Percentiles rank a stretch among this genome's conserved stretches.
These are phyloP conservation scores for Argyresthia albistria DNA, from an alignment of 2,888 invertebrate genomes.

Conservation along the genomic window DNA sequence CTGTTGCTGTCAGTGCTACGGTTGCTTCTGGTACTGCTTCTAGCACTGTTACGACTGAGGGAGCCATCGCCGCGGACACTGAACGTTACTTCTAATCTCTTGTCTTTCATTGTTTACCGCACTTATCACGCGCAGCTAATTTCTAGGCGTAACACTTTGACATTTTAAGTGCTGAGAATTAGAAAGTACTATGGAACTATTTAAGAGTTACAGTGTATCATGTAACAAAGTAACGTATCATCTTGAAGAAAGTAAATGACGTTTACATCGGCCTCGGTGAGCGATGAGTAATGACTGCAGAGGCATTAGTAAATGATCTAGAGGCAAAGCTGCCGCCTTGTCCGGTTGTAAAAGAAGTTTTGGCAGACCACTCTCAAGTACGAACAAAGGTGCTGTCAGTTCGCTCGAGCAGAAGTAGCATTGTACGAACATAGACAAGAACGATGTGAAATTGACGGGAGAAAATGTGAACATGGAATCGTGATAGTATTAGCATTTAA, in stretches of 20 bases:
- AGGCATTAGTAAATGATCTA: constrained; percentile 52
- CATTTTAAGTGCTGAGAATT: constrained; percentile 21
- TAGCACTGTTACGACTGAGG: constrained; percentile 43
- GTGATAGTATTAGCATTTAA: constrained; percentile 26
- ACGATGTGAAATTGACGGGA: constrained; percentile 34
- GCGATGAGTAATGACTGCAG: constrained; percentile 48
- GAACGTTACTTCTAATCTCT: constrained; percentile 59
- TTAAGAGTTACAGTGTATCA: constrained; percentile 28
- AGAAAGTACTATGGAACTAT: constrained; percentile 29
- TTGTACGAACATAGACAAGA: constrained; percentile 11
- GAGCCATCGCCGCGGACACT: constrained; percentile 65
- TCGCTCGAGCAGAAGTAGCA: constrained; percentile 24
- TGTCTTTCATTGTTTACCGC: constrained; percentile 50
- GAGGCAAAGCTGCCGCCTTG: constrained; percentile 41
- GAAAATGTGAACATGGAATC: constrained; percentile 30
- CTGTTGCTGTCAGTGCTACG: constrained; percentile 44
- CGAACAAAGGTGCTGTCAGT: constrained; percentile 52
- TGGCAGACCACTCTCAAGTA: constrained; percentile 41
- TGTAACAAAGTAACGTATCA: constrained; percentile 30
- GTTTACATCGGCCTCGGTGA: constrained; percentile 37
- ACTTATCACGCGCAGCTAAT: constrained; percentile 5
- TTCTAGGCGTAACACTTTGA: constrained; percentile 20
- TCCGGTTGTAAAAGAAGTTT: constrained; percentile 37
- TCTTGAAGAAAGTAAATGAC: constrained; percentile 48
- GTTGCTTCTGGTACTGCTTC: constrained; percentile 56